Evolutionary conservation across 2,888 invertebrate genomes (phyloP).

Genomic region (Mythimna lalbum): DNA sequence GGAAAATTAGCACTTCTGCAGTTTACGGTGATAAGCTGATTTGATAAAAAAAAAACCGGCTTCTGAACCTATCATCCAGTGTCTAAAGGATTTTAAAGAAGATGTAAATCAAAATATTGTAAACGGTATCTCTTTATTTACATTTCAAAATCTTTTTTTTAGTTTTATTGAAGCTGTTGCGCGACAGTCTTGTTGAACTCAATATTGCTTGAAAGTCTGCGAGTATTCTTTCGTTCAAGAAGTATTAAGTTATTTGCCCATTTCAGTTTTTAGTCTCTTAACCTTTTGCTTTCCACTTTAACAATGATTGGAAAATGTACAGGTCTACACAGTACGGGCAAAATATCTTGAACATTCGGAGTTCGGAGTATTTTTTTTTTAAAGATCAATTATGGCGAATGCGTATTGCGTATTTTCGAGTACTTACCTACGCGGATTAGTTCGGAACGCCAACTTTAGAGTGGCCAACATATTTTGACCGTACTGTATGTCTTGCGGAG

Average conservation of each 20-base stretch:
- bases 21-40: neutral
- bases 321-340: too few relatives aligned
- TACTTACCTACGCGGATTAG: too few relatives aligned
- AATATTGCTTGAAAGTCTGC: slow-evolving; percentile 20
- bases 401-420: too few relatives aligned
- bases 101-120: slow-evolving; percentile 7
- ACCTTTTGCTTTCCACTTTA: neutral
- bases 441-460: too few relatives aligned
- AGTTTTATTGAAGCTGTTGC: slow-evolving; percentile 31
- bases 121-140: slow-evolving; percentile 65
- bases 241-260: slow-evolving; percentile 23
- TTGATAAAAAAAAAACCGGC: neutral
- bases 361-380: too few relatives aligned
- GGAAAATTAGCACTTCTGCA: neutral
- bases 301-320: neutral
- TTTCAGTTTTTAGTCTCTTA: slow-evolving; percentile 1
- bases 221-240: slow-evolving; percentile 24
- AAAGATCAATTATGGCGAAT: too few relatives aligned
- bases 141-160: slow-evolving; percentile 38
- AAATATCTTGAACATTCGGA: too few relatives aligned
- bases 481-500: too few relatives aligned
- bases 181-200: slow-evolving; percentile 11
- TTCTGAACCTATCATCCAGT: too few relatives aligned
- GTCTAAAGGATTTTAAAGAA: neutral
- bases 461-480: too few relatives aligned